Evolutionary conservation across 2,797 vertebrate genomes (phyloP), one percentile per base, ranked within the genome.

Genomic region (Pseudochirops cupreus): DNA sequence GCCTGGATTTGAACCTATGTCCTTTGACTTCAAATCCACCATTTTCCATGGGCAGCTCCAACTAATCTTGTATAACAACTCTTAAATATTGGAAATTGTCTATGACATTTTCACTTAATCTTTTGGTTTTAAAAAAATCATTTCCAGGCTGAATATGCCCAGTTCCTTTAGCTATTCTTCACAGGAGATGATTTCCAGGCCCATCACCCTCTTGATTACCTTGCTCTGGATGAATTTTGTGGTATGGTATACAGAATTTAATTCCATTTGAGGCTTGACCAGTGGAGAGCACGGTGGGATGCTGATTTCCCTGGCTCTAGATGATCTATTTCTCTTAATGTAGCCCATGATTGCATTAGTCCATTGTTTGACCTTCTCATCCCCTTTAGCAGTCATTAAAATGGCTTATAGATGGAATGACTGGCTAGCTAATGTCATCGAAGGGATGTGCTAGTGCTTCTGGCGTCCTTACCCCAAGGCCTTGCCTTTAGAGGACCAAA

Each of bases 401-500:
- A 39, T 91, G 96, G 33, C 59, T 82, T 29, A 24, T 89, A 82
- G 39, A 26, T 82, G 74, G 21, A 39, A 26, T 82, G 82, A 91
- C 94, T 95, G 93, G n/a, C 90, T 89, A 93, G 62, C 33, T 91
- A 93, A 92, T 89, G n/a, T 94, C 21, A 89, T 89, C 91, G 28
- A 33, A 18, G 54, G 91, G 90, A 92, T 90, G 39, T 94, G 2
- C 28, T 21, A 5, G 4, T 39, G n/a, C 26, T 50, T 28, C 57
- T 91, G 59, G n/a, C 93, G 96, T 13, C 14, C 55, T 58, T 92
- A 93, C 18, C 94, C 18, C 94, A 29, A 52, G 18, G 93, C 58
- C 93, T 21, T 95, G 90, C 96, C 82, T 26, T 97, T 97, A 74
- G 94, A 97, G 90, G 93, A 39, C 82, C 94, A 95, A 95, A 97